Base-by-base conservation (phyloP, 1,140 invertebrate genomes). In the Amphibalanus amphitrite region DNA sequence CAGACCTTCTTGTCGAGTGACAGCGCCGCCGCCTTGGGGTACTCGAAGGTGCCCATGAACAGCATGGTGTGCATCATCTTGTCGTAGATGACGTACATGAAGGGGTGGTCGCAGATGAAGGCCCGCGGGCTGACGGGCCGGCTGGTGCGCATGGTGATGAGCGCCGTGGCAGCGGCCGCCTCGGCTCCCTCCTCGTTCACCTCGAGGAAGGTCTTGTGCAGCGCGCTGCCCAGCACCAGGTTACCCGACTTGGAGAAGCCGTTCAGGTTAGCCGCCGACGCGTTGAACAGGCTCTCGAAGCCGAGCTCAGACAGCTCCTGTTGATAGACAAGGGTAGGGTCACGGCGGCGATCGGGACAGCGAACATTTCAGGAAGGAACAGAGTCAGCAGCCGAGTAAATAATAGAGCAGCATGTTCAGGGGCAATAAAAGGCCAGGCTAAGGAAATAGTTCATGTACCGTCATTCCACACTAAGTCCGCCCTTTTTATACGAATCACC, bases 61-160 rank as follows among this genome's bases (percentile, higher is more conserved):
- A 93, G 82, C 65, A 93, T 82, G 0, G 85, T 85, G 68, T 84
- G 82, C 0, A 83, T 83, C 0, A 81, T 77, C 71, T 86, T 86
- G 77, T 93, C 89, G 73, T 88, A 91, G 67, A 93, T 86, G 29
- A 93, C 79, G 77, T 91, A 93, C 0, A 92, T 82, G 78, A 94
- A 94, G 0, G 92, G 91, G 84, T 92, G 90, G 80, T 93, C 90
- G 75, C 89, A 90, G 15, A 85, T 85, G 79, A 95, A 95, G 38
- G 84, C 78, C 0, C 83, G 86, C 0, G 90, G 89, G 73, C 91
- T 89, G 0, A 85, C 81, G 0, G 90, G 91, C 71, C 90, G 83
- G n/a, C 90, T 90, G 0, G 90, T 92, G 0, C 90, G 82, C 83
- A 90, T 90, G 20, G 86, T 88, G 75, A 91, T 89, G 29, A 92